Evolutionary conservation across 2,888 invertebrate species (phyloP).

Genomic region (Agriopis marginaria): DNA sequence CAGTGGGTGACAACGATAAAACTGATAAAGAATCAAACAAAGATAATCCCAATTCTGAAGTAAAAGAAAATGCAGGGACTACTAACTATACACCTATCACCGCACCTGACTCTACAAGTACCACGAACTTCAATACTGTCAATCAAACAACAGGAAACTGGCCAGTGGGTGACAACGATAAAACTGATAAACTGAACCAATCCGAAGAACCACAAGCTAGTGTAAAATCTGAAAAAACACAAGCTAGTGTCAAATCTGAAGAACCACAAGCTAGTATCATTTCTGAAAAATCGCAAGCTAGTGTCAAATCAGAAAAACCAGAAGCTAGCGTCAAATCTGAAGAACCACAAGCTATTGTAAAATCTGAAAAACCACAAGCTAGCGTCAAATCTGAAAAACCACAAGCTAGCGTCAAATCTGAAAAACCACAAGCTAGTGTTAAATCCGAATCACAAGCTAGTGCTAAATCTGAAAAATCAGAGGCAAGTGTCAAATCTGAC

Average conservation of each 20-base stretch:
- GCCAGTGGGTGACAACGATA: conserved; percentile 13
- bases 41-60: not conserved
- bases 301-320: not conserved
- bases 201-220: not conserved
- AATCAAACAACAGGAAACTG: conserved; percentile 5
- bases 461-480: too few relatives aligned
- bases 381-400: too few relatives aligned
- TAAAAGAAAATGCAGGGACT: conserved; percentile 17
- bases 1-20: conserved; percentile 10
- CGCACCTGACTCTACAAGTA: conserved; percentile 13
- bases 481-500: too few relatives aligned
- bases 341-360: too few relatives aligned
- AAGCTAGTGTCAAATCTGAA: not conserved
- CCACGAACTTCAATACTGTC: not conserved
- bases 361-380: too few relatives aligned
- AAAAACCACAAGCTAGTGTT: too few relatives aligned
- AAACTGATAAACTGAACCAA: not conserved
- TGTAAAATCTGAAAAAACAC: not conserved
- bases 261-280: not conserved
- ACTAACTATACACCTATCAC: conserved; percentile 20
- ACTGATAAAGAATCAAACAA: not conserved
- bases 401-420: too few relatives aligned
- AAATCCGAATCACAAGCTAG: too few relatives aligned
- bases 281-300: not conserved
- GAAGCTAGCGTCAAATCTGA: too few relatives aligned